phyloP scores from a whole-genome alignment of 1,140 invertebrate species.

The Oryctes rhinoceros region DNA sequence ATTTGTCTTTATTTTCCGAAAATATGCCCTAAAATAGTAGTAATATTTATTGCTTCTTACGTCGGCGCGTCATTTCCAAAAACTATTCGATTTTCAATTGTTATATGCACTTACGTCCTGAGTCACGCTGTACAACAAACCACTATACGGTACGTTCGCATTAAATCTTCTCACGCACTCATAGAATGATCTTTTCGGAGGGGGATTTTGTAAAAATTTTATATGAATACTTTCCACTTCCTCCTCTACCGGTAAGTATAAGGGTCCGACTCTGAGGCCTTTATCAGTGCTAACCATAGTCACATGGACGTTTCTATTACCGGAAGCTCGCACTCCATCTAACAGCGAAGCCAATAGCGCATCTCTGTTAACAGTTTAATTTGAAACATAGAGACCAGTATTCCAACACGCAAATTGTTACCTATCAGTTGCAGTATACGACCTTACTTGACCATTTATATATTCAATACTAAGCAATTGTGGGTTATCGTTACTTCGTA shows the following conservation, averaged over 20 bases:
- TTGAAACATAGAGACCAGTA: not conserved
- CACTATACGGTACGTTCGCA: constrained; percentile 97
- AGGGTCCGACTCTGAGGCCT: constrained; percentile 87
- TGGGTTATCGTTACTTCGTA: constrained; percentile 89
- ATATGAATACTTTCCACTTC: constrained; percentile 92
- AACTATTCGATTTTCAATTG: not conserved
- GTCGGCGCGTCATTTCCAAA: no score
- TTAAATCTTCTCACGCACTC: constrained; percentile 94
- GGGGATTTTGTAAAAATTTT: constrained; percentile 80
- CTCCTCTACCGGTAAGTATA: constrained; percentile 89
- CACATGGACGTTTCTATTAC: constrained; percentile 97
- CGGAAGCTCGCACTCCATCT: constrained; percentile 95
- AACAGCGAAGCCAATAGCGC: constrained; percentile 92
- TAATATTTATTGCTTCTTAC: not conserved
- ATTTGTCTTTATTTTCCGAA: constrained; percentile 97
- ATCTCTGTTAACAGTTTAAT: constrained; percentile 71
- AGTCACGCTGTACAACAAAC: constrained; percentile 93
- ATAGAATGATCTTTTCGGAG: constrained; percentile 62
- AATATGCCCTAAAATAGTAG: constrained; percentile 80
- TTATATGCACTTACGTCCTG: constrained; percentile 82
- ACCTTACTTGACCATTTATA: constrained; percentile 87
- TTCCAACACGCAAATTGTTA: constrained; percentile 56
- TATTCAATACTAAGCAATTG: constrained; percentile 96
- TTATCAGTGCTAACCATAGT: constrained; percentile 84
- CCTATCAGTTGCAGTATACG: constrained; percentile 86